Evolutionary conservation across 2,113 vertebrate species (phyloP).

Genomic region (Megaleporinus macrocephalus): DNA sequence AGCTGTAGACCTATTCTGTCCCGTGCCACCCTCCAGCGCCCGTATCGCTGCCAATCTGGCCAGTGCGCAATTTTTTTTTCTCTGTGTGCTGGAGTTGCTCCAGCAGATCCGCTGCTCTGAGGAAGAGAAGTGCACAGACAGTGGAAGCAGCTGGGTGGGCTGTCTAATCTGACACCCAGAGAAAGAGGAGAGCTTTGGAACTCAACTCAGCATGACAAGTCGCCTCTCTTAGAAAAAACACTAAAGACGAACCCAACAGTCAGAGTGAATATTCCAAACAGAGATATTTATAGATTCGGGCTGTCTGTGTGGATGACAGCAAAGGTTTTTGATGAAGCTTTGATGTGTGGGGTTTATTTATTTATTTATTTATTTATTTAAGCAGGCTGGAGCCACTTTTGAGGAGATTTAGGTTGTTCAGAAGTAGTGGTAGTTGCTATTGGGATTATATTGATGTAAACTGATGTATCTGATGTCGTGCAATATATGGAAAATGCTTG

Average conservation of each 20-base stretch:
- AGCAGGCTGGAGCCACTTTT: not conserved
- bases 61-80: not conserved
- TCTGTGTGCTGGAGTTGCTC: not conserved
- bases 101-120: not conserved
- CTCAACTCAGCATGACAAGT: constrained; percentile 34
- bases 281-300: constrained; percentile 8
- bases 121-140: not conserved
- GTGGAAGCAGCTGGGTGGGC: not conserved
- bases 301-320: constrained; percentile 9
- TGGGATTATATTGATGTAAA: no score
- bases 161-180: constrained; percentile 11
- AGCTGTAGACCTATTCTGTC: not conserved
- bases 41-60: not conserved
- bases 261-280: not conserved
- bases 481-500: no score
- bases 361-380: not conserved
- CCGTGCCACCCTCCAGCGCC: not conserved
- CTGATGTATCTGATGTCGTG: no score
- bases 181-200: not conserved
- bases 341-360: not conserved
- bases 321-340: not conserved
- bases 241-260: not conserved
- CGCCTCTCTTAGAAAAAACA: constrained; percentile 15
- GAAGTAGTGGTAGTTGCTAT: not conserved
- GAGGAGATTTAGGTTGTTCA: not conserved